phyloP scores from a whole-genome alignment of 2,113 vertebrate genomes.

The Muscicapa adusta region DNA sequence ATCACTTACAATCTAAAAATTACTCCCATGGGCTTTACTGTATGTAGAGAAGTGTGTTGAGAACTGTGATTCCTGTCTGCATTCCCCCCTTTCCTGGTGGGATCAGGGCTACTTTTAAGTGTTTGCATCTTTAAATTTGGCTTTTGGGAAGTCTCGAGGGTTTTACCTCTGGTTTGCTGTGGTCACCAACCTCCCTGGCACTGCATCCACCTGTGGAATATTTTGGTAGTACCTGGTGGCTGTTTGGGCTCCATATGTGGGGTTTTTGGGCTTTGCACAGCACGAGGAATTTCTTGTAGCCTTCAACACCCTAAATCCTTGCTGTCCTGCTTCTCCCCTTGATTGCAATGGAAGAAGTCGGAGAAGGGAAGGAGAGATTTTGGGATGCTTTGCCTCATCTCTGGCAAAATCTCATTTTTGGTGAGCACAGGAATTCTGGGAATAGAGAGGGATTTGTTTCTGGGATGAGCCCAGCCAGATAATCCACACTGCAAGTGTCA shows the following conservation, averaged over 20 bases:
- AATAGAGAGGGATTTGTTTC: not conserved
- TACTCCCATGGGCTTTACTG: not conserved
- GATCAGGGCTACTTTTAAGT: not conserved
- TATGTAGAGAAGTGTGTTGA: fast-evolving
- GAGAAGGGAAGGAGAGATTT: not conserved
- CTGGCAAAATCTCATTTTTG: not conserved
- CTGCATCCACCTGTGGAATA: not conserved
- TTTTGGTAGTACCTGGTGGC: not conserved
- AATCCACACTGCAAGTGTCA: not conserved
- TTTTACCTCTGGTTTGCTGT: not conserved
- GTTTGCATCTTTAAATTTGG: not conserved
- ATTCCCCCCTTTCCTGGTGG: not conserved
- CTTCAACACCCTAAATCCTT: not conserved
- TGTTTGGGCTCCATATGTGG: not conserved
- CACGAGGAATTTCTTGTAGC: not conserved
- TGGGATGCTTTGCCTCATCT: not conserved
- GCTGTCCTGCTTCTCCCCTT: not conserved
- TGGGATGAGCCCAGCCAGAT: not conserved
- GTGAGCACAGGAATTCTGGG: not conserved
- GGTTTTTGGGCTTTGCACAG: not conserved
- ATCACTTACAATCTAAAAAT: not conserved
- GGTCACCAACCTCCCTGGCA: not conserved
- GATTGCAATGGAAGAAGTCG: not conserved
- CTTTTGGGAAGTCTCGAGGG: not conserved
- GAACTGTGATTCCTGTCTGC: not conserved